Conservation (phyloP, 2,113 vertebrate genomes). For the Aegithalos caudatus region DNA sequence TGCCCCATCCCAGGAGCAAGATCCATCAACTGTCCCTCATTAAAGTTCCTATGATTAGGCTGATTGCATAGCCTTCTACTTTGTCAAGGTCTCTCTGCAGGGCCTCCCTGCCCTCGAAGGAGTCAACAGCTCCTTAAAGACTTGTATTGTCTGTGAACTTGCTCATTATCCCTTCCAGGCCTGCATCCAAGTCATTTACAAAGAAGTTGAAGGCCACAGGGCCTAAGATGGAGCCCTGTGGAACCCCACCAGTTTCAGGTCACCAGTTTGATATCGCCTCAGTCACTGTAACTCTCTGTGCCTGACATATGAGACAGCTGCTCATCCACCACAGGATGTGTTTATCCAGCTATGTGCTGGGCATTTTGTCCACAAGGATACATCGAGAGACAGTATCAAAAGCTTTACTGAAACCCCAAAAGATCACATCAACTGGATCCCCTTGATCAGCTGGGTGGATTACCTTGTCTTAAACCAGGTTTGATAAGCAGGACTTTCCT, state of each 20-base stretch:
- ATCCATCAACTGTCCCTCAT: fast-evolving
- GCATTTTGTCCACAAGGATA: too few species aligned
- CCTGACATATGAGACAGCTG: neutral
- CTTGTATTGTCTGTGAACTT: neutral
- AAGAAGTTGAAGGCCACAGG: neutral
- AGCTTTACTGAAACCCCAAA: neutral
- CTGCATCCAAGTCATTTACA: neutral
- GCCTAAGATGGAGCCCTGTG: neutral
- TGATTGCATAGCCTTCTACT: fast-evolving
- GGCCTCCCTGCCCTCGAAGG: neutral
- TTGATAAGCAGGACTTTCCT: neutral
- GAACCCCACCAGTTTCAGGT: neutral
- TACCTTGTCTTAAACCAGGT: neutral
- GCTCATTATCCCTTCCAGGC: neutral
- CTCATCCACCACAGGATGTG: neutral
- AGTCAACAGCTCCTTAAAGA: neutral
- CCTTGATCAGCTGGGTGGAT: fast-evolving
- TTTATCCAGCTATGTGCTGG: neutral
- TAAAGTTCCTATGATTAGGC: fast-evolving
- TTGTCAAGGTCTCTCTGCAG: fast-evolving
- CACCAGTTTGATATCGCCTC: neutral
- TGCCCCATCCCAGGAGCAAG: neutral
- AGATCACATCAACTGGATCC: neutral
- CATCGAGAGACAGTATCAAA: neutral
- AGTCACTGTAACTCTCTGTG: neutral